These are phyloP conservation scores for Philotrypesis tridentata DNA, from an alignment of 1,140 invertebrate genomes.

Conservation along the genomic window DNA sequence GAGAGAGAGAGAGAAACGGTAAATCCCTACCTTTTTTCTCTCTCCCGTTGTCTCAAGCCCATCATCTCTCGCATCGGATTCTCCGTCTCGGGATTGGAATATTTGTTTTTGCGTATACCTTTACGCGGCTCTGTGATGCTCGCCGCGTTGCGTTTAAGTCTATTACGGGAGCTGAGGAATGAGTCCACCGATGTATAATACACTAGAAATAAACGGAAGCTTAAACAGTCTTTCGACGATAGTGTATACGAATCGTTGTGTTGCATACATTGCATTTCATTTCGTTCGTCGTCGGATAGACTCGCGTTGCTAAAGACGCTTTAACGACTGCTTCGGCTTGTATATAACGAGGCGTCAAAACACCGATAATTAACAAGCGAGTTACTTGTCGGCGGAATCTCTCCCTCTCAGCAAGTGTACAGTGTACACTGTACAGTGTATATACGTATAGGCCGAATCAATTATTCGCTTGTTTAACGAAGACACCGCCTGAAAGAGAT, in stretches of 20 bases:
- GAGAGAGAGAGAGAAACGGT: too few species aligned
- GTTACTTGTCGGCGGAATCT: background rate
- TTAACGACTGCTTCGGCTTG: conserved; percentile 19
- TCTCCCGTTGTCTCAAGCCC: conserved; percentile 34
- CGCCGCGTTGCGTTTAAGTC: too few species aligned
- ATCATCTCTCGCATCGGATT: too few species aligned
- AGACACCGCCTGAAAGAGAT: background rate
- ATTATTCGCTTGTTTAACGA: background rate
- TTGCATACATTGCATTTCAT: background rate
- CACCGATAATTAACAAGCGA: conserved; percentile 23
- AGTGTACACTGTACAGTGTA: too few species aligned
- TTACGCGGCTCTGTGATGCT: background rate
- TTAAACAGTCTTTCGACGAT: background rate
- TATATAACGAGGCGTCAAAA: conserved; percentile 18
- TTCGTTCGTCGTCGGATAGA: background rate
- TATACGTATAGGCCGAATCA: background rate
- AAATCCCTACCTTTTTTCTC: background rate
- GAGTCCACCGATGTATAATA: background rate
- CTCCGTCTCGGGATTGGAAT: too few species aligned
- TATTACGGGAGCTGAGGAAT: conserved; percentile 39
- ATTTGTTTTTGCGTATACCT: conserved; percentile 36
- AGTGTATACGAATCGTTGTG: background rate
- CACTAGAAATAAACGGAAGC: conserved; percentile 13
- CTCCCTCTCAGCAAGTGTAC: too few species aligned
- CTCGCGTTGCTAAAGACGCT: background rate